Conservation (phyloP, 2,797 vertebrate genomes). For the Enteromius radiatus region DNA sequence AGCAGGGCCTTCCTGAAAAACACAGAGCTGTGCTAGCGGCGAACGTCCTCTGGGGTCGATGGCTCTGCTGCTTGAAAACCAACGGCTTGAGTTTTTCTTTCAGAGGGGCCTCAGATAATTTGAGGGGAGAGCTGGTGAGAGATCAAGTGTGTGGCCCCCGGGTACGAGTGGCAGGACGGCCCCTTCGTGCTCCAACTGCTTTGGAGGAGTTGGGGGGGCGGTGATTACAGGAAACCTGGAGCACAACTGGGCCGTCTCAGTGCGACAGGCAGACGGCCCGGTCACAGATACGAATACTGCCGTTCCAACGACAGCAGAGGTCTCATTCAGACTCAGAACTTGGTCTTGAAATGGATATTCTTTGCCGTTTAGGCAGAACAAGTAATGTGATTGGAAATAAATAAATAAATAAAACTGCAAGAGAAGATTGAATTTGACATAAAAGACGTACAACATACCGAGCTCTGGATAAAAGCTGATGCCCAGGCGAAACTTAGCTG, state of each 20-base stretch:
- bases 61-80: slow-evolving; percentile 47
- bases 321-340: slow-evolving; percentile 47
- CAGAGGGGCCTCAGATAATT: slow-evolving; percentile 66
- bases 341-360: not conserved
- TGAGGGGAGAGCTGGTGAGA: slow-evolving; percentile 57
- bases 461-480: slow-evolving; percentile 14
- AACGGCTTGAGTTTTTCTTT: slow-evolving; percentile 59
- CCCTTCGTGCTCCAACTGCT: slow-evolving; percentile 60
- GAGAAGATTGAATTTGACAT: slow-evolving; percentile 3
- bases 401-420: slow-evolving; percentile 1
- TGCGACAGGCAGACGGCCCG: slow-evolving; percentile 64
- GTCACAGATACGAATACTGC: slow-evolving; percentile 55
- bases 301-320: slow-evolving; percentile 58
- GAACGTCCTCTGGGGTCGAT: slow-evolving; percentile 60
- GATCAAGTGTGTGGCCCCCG: slow-evolving; percentile 58
- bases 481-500: slow-evolving; percentile 32
- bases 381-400: not conserved
- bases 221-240: slow-evolving; percentile 68
- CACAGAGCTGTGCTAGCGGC: slow-evolving; percentile 71
- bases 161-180: slow-evolving; percentile 62
- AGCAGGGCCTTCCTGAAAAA: slow-evolving; percentile 80
- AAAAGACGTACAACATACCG: slow-evolving; percentile 9
- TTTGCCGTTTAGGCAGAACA: slow-evolving; percentile 1
- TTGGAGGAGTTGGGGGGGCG: not conserved
- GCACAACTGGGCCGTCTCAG: slow-evolving; percentile 67